A percentile compares a stretch with the other conserved stretches of the same genome.
Conservation (phyloP, 2,797 vertebrate genomes). For the Aeoliscus strigatus region DNA sequence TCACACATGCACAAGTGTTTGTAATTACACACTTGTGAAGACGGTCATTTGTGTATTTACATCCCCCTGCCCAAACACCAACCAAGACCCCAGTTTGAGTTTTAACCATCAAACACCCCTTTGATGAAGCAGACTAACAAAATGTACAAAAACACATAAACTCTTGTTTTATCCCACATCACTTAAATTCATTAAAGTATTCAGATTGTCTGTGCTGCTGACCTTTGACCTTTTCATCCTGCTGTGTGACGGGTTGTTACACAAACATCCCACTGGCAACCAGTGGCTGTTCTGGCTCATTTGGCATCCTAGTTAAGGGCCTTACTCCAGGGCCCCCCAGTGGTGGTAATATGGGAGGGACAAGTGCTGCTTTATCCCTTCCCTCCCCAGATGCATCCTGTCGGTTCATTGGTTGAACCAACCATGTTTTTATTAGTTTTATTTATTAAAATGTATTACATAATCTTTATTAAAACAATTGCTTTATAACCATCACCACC, state of each 20-base stretch:
- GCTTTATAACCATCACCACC: too few species aligned
- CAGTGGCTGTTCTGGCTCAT: slow-evolving; percentile 6
- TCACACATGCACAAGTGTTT: slow-evolving; percentile 28
- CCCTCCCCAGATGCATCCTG: too few species aligned
- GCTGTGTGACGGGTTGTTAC: slow-evolving; percentile 9
- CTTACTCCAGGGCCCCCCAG: neutral
- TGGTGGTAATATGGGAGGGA: neutral
- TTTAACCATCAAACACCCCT: slow-evolving; percentile 25
- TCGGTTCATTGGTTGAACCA: too few species aligned
- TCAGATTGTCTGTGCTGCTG: slow-evolving; percentile 15
- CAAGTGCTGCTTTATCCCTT: too few species aligned
- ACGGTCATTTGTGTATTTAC: slow-evolving; percentile 24
- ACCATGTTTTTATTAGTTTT: too few species aligned
- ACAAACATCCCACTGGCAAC: slow-evolving; percentile 41
- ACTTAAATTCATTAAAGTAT: slow-evolving; percentile 7
- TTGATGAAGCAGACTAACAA: slow-evolving; percentile 17
- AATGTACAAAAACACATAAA: neutral
- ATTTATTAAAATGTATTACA: too few species aligned
- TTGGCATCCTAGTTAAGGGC: neutral
- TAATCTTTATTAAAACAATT: too few species aligned
- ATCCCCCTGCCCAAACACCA: slow-evolving; percentile 16
- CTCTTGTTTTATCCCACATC: neutral
- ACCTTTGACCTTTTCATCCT: slow-evolving; percentile 38
- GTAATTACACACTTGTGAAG: slow-evolving; percentile 49
- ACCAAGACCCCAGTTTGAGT: neutral